Evolutionary conservation across 2,113 vertebrate genomes (phyloP), one percentile per base, ranked within the genome.

Genomic region (Montifringilla adamsi): DNA sequence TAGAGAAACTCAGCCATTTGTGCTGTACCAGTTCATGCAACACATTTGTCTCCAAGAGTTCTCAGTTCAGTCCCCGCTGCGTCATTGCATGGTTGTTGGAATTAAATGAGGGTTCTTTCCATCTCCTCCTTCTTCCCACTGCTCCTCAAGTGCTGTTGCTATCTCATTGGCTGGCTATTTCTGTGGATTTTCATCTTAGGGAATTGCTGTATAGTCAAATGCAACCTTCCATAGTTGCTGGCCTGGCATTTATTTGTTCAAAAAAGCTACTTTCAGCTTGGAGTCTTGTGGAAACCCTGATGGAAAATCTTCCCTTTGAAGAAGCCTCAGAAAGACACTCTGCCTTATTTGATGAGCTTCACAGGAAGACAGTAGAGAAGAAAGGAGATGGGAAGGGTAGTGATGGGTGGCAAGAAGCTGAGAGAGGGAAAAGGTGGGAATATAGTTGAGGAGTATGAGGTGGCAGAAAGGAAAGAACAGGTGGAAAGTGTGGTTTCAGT

Each of bases 141-240:
- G 0, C 33, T 59, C 56, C 21, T 50, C 1, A 3, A 53, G 33
- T 39, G 31, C 60, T 70, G 55, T 46, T 93, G n/a, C 35, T 83
- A 3, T 50, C 75, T 94, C 68, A 83, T 39, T 93, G 85, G 76
- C 18, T 93, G 68, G 55, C 60, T 86, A 78, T 94, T 93, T 94
- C 43, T 59, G 68, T 63, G 43, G 46, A 21, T 74, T 93, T 93
- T 85, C 66, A 15, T 84, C 47, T 72, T 56, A 27, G 0, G 0
- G 60, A 74, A 74, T 41, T 77, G 22, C 64, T 75, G 5, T 70
- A 33, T 28, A 90, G 50, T 55, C 52, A 68, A 63, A 59, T 63
- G 55, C 21, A 69, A 50, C 50, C 37, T 75, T 88, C 52, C 11
- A 52, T 31, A 30, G 73, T 58, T 84, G 22, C 68, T 96, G 76